These are phyloP conservation scores for Megalopta genalis DNA, from an alignment of 1,140 invertebrate species.

Conservation along the genomic window DNA sequence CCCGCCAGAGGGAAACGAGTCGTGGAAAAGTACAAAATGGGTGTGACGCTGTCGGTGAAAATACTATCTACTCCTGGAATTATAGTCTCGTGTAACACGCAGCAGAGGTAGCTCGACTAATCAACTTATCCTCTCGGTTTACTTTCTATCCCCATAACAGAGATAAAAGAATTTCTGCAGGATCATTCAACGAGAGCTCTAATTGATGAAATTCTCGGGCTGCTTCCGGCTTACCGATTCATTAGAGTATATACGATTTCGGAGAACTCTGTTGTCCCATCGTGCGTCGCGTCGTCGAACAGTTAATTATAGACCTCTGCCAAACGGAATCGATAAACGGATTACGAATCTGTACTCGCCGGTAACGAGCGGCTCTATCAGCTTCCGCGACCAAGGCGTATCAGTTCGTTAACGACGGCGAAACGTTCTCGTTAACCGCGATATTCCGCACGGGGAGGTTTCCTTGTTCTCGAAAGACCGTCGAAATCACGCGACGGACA, in stretches of 20 bases:
- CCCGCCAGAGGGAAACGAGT: conserved; percentile 2
- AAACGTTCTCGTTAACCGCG: neutral
- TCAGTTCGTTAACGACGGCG: neutral
- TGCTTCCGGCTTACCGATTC: no score
- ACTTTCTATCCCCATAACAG: no score
- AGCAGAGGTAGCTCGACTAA: neutral
- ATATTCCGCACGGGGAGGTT: neutral
- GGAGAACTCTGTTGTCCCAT: no score
- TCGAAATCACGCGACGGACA: neutral
- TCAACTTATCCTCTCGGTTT: neutral
- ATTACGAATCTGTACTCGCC: conserved; percentile 13
- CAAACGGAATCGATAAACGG: neutral
- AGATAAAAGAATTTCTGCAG: no score
- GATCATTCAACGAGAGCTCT: no score
- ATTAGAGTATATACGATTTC: no score
- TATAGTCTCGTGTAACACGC: neutral
- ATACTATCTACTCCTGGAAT: neutral
- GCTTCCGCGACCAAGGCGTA: neutral
- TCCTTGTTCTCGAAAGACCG: neutral
- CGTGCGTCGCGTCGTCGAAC: no score
- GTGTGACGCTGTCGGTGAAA: conserved; percentile 7
- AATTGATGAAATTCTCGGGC: no score
- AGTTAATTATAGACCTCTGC: neutral
- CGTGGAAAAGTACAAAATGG: conserved; percentile 10
- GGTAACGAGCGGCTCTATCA: conserved; percentile 9